Base-by-base conservation (phyloP, 2,888 invertebrate species). In the Adineta ricciae region DNA sequence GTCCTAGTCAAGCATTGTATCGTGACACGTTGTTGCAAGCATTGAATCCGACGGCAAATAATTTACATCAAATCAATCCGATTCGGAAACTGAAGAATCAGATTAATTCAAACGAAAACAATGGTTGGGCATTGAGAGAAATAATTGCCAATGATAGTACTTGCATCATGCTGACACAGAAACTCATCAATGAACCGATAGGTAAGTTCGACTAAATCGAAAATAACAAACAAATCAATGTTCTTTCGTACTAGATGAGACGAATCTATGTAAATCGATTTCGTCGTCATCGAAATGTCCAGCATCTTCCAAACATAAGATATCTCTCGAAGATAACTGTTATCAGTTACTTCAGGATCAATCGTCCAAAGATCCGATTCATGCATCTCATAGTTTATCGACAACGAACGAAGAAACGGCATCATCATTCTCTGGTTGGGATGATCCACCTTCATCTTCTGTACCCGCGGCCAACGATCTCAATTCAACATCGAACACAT, bases 371-470 rank as follows among this genome's bases (percentile, higher is more conserved):
- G 78, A 78, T 14, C 11, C 19, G 19, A 64, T 32, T 19, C 27
- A 64, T 64, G 19, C 32, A 36, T 64, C 64, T 19, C 38, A 41
- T 78, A 78, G 41, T 78, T 1, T 78, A 41, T 78, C 78, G n/a
- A 78, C 41, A 78, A 41, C 78, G n/a, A 78, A 78, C 16, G 78
- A 78, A 78, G 78, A 78, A 78, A 41, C 41, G 24, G 24, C 24
- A 3, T 78, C 78, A 64, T 64, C 64, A 32, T 64, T 36, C 32
- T 64, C 64, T 19, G 64, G 64, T 5, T 64, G 64, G 64, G 64
- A 64, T 36, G 64, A 64, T 64, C 27, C 27, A 64, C 11, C 64
- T 3, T 27, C 32, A 8, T 78, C 78, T 41, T 4, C 21, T 24
- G n/a, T 38, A 41, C 41, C 41, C 38, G 11, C 8, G 5, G 5